These are phyloP conservation scores for Enteromius viviparus DNA, from an alignment of 2,797 vertebrate species.

Conservation along the genomic window DNA sequence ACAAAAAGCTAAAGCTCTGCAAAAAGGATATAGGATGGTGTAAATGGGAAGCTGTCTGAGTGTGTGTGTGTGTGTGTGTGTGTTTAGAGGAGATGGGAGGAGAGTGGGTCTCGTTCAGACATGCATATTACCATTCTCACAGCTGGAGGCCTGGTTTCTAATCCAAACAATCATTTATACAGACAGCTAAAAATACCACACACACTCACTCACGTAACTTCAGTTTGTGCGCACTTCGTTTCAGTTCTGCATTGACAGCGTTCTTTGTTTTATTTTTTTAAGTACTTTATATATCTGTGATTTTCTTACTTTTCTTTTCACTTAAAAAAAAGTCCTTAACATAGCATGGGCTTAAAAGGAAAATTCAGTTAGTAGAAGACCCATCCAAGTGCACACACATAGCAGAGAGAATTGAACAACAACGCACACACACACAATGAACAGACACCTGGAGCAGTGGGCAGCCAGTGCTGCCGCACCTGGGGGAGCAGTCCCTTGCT, in stretches of 20 bases:
- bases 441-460: too few relatives aligned
- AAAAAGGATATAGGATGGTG: neutral
- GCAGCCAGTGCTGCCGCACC: too few relatives aligned
- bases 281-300: neutral
- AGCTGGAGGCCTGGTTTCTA: slow-evolving; percentile 37
- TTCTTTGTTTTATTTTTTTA: neutral
- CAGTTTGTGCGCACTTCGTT: neutral
- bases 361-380: neutral
- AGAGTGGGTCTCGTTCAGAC: slow-evolving; percentile 47
- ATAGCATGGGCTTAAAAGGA: neutral
- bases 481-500: too few relatives aligned
- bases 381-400: too few relatives aligned
- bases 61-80: neutral
- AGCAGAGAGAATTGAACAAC: too few relatives aligned
- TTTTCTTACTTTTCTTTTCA: neutral
- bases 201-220: neutral
- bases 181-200: slow-evolving; percentile 39
- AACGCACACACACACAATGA: too few relatives aligned
- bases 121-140: slow-evolving; percentile 44
- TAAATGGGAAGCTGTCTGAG: slow-evolving; percentile 13
- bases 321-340: neutral
- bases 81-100: slow-evolving; percentile 22
- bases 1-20: neutral
- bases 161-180: slow-evolving; percentile 49
- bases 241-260: neutral